Conservation (phyloP, 2,797 vertebrate genomes). For the Craterocephalus amniculus region DNA sequence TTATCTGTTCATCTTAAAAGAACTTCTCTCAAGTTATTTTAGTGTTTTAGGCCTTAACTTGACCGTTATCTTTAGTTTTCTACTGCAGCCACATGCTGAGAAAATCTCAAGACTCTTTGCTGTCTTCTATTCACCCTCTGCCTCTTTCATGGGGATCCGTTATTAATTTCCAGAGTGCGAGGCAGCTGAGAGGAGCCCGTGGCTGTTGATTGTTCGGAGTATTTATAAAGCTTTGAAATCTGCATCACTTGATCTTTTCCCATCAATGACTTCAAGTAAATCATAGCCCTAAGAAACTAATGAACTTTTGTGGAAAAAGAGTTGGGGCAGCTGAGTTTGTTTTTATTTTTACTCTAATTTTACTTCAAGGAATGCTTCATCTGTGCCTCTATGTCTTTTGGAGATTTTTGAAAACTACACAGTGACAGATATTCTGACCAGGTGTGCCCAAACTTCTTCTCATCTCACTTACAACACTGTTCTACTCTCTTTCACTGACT, state of each 20-base stretch:
- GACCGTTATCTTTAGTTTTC: background rate
- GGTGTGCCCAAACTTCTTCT: background rate
- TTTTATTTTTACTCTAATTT: background rate
- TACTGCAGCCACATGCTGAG: background rate
- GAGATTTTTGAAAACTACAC: background rate
- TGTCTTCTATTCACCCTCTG: background rate
- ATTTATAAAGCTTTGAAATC: background rate
- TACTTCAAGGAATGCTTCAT: background rate
- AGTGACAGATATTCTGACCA: background rate
- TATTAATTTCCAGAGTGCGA: background rate
- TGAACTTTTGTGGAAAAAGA: background rate
- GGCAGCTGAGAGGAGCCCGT: background rate
- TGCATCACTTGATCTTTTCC: background rate
- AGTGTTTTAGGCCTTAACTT: background rate
- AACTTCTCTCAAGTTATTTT: background rate
- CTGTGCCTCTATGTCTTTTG: background rate
- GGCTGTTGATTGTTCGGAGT: background rate
- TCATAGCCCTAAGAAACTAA: background rate
- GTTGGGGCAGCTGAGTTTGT: background rate
- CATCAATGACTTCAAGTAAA: background rate
- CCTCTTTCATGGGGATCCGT: background rate
- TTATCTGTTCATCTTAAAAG: background rate
- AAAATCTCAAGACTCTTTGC: background rate
- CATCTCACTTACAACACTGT: background rate
- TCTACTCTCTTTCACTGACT: constrained; percentile 4